Conservation (phyloP, 2,888 invertebrate genomes). For the Conus canariensis region DNA sequence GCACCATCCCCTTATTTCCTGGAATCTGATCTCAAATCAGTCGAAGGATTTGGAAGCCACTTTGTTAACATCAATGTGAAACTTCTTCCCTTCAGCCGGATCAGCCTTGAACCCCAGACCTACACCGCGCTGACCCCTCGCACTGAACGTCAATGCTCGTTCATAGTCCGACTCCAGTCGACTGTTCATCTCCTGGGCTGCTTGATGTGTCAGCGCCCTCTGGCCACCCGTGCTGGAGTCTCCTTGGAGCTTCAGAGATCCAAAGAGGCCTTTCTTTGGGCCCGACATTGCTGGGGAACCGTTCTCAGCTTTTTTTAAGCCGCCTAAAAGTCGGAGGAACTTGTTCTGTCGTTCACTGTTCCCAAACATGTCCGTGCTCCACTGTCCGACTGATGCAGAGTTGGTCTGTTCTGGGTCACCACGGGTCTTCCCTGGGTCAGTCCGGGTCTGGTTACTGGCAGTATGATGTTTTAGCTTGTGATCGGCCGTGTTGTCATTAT, state of each 20-base stretch:
- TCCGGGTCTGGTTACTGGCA: not conserved
- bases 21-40: not conserved
- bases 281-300: not conserved
- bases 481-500: not conserved
- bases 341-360: conserved; percentile 64
- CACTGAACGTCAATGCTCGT: conserved; percentile 60
- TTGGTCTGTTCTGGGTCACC: not conserved
- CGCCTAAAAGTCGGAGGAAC: conserved; percentile 67
- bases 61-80: conserved; percentile 64
- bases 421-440: not conserved
- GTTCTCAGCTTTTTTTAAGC: conserved; percentile 57
- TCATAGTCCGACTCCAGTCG: conserved; percentile 64
- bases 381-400: conserved; percentile 57
- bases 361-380: conserved; percentile 62
- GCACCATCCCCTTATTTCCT: no score
- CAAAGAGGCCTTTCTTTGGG: conserved; percentile 50
- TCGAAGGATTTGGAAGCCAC: conserved; percentile 66
- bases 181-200: conserved; percentile 55
- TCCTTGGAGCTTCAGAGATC: conserved; percentile 32
- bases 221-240: not conserved
- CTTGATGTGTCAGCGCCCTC: conserved; percentile 39
- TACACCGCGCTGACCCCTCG: conserved; percentile 57
- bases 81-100: conserved; percentile 66
- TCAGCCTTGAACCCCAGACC: conserved; percentile 68
- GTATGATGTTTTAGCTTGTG: not conserved